Evolutionary conservation across 1,140 invertebrate genomes (phyloP).

Genomic region (Cydia fagiglandana): DNA sequence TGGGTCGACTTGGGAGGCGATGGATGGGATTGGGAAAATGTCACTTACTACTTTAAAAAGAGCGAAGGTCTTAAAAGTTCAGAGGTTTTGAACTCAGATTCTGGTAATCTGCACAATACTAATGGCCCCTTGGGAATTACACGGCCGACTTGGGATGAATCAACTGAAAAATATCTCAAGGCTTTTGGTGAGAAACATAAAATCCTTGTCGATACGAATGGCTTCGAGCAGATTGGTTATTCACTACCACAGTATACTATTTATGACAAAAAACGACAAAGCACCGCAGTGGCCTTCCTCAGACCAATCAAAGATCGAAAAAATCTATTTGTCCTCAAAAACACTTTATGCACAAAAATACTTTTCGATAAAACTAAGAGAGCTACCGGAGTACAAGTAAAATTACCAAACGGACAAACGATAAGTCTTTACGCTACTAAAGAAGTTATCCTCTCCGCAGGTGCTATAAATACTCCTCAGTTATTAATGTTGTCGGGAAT

Average conservation of each 20-base stretch:
- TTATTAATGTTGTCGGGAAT: conserved; percentile 90
- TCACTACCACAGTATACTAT: conserved; percentile 92
- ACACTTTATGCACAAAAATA: conserved; percentile 79
- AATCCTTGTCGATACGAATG: conserved; percentile 88
- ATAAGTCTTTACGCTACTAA: conserved; percentile 82
- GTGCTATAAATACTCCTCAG: conserved; percentile 86
- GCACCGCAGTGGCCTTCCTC: conserved; percentile 91
- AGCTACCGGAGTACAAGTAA: conserved; percentile 84
- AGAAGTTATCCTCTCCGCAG: conserved; percentile 86
- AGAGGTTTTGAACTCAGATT: conserved; percentile 80
- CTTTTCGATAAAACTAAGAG: conserved; percentile 82
- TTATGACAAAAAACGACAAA: conserved; percentile 87
- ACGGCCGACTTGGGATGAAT: conserved; percentile 86
- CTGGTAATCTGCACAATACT: conserved; percentile 80
- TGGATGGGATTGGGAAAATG: conserved; percentile 92
- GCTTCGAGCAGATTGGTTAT: conserved; percentile 88
- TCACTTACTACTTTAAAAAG: conserved; percentile 91
- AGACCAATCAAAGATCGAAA: conserved; percentile 84
- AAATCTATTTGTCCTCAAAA: conserved; percentile 88
- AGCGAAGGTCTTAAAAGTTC: conserved; percentile 90
- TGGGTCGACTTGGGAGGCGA: conserved; percentile 91
- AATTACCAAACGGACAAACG: conserved; percentile 81
- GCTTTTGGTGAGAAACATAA: conserved; percentile 89
- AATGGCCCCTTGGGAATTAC: conserved; percentile 87
- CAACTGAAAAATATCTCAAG: conserved; percentile 80